Conservation (phyloP, 2,797 vertebrate genomes). For the Pipistrellus pipistrellus region DNA sequence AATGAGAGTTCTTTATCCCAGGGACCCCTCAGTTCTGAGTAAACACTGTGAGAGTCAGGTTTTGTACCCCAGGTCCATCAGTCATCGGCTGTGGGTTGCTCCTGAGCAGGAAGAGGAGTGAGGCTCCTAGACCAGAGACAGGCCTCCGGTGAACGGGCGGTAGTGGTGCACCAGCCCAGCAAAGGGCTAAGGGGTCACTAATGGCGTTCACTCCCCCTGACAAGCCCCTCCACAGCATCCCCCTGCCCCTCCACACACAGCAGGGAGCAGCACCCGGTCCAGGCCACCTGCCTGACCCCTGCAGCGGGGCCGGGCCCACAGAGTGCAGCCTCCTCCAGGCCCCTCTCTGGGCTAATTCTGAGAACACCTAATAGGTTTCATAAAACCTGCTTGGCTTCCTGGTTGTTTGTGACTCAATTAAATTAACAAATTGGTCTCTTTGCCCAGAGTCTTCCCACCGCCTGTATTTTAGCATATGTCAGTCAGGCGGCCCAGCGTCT, state of each 20-base stretch:
- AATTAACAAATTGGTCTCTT: conserved; percentile 83
- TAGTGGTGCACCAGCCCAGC: not conserved
- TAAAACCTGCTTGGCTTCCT: conserved; percentile 75
- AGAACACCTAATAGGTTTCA: conserved; percentile 64
- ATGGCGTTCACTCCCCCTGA: not conserved
- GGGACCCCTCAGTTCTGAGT: not conserved
- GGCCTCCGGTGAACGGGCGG: not conserved
- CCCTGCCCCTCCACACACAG: not conserved
- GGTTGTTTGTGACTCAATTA: conserved; percentile 85
- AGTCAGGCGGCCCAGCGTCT: conserved; percentile 78
- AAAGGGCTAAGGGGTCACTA: not conserved
- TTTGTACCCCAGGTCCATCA: not conserved
- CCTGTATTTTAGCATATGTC: conserved; percentile 83
- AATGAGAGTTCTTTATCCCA: not conserved
- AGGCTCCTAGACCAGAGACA: not conserved
- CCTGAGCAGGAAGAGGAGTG: not conserved
- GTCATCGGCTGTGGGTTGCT: not conserved
- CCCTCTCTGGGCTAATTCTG: not conserved
- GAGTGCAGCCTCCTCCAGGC: not conserved
- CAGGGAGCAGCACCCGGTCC: not conserved
- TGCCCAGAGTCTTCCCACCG: conserved; percentile 82
- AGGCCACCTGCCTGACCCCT: not conserved
- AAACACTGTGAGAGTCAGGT: not conserved
- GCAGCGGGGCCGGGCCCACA: too few relatives aligned
- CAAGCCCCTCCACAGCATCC: not conserved